These are phyloP conservation scores for Thecocarcelia acutangulata DNA, from an alignment of 2,888 invertebrate genomes.

Conservation along the genomic window DNA sequence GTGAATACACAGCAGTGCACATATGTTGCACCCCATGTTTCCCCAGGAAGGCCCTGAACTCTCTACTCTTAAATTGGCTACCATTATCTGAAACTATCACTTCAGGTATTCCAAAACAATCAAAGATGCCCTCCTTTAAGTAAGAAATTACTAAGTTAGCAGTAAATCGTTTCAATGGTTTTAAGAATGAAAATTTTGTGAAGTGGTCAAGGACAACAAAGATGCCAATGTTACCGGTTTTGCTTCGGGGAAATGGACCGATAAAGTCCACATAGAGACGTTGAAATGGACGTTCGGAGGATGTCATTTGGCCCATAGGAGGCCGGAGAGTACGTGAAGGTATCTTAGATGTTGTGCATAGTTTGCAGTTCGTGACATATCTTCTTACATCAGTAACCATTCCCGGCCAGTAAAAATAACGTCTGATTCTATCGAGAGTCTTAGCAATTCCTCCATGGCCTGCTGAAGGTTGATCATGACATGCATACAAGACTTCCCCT, in stretches of 20 bases:
- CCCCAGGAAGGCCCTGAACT: background rate
- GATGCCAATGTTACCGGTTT: constrained; percentile 1
- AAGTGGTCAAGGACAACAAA: constrained; percentile 12
- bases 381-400: constrained; percentile 2
- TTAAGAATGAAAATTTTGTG: constrained; percentile 2
- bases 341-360: background rate
- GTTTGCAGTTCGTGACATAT: background rate
- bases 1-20: constrained; percentile 3
- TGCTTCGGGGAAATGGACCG: background rate
- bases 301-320: constrained; percentile 14
- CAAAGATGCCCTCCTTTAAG: constrained; percentile 10
- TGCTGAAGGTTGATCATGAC: background rate
- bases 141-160: background rate
- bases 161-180: background rate
- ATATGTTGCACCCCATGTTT: constrained; percentile 3
- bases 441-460: constrained; percentile 3
- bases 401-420: constrained; percentile 18
- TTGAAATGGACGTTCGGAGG: constrained; percentile 11
- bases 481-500: background rate
- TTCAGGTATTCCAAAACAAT: constrained; percentile 18
- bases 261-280: constrained; percentile 19
- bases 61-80: constrained; percentile 5
- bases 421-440: background rate
- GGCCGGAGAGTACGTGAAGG: background rate
- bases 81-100: constrained; percentile 9